Conservation (phyloP, 2,113 vertebrate genomes). For the Labeo rohita region DNA sequence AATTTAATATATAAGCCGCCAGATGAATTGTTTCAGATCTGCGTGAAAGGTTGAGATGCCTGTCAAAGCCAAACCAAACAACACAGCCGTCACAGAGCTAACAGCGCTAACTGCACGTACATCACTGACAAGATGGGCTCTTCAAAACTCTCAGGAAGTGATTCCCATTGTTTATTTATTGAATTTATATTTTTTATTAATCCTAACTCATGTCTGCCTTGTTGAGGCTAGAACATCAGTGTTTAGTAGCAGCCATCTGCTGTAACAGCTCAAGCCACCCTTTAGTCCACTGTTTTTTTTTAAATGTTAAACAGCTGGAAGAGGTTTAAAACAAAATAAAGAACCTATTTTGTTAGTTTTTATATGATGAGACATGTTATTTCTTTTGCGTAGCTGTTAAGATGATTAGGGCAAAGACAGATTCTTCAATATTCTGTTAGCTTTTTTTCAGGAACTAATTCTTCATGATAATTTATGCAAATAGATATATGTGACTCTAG, state of each 20-base stretch:
- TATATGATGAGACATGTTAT: no score
- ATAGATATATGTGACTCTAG: no score
- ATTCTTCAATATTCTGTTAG: no score
- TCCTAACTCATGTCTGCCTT: background rate
- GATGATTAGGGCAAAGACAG: no score
- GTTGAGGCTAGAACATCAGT: background rate
- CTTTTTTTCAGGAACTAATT: no score
- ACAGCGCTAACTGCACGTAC: background rate
- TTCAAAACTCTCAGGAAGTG: conserved; percentile 4
- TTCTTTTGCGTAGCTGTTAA: no score
- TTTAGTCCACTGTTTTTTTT: background rate
- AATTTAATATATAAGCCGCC: background rate
- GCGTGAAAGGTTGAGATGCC: background rate
- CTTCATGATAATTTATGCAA: no score
- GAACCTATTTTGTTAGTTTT: no score
- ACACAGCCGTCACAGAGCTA: background rate
- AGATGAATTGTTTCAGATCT: background rate
- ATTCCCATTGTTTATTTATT: background rate
- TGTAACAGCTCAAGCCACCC: background rate
- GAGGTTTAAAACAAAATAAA: no score
- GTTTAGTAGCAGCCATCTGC: background rate
- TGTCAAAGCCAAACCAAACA: background rate
- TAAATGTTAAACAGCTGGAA: background rate
- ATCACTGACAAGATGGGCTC: background rate
- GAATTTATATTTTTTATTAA: background rate